Evolutionary conservation across 2,888 invertebrate genomes (phyloP).

Genomic region (Magallana nippona): DNA sequence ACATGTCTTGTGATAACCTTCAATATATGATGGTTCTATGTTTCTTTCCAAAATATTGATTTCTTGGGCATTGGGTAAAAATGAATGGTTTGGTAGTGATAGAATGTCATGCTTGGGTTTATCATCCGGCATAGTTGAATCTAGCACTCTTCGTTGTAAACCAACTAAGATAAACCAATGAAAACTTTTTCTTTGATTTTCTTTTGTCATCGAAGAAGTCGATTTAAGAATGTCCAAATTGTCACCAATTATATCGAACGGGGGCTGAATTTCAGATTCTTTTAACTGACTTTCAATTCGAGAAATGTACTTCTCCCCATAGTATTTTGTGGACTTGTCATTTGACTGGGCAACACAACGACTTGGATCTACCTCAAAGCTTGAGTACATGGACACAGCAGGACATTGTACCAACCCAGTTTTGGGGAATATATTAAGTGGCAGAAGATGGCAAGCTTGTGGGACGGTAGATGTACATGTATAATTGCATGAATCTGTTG

Average conservation of each 20-base stretch:
- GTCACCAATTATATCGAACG: background rate
- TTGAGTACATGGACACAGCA: background rate
- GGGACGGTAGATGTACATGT: too few species aligned
- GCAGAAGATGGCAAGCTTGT: too few species aligned
- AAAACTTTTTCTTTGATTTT: background rate
- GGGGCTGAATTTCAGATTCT: background rate
- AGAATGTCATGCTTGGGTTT: background rate
- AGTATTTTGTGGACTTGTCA: background rate
- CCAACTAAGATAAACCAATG: background rate
- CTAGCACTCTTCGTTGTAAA: background rate
- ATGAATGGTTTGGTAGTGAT: background rate
- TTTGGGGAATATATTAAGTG: too few species aligned
- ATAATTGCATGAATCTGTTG: background rate
- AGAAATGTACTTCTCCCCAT: constrained; percentile 4
- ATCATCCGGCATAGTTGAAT: background rate
- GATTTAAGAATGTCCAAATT: constrained; percentile 5
- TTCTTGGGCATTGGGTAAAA: background rate
- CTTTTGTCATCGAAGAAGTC: background rate
- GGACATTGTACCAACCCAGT: background rate
- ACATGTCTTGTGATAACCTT: too few species aligned
- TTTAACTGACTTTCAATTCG: background rate
- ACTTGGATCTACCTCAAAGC: constrained; percentile 9
- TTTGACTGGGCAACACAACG: background rate
- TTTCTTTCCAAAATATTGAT: background rate
- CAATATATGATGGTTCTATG: too few species aligned